Base-by-base conservation (phyloP, 2,113 vertebrate species). In the Neolamprologus modestus region DNA sequence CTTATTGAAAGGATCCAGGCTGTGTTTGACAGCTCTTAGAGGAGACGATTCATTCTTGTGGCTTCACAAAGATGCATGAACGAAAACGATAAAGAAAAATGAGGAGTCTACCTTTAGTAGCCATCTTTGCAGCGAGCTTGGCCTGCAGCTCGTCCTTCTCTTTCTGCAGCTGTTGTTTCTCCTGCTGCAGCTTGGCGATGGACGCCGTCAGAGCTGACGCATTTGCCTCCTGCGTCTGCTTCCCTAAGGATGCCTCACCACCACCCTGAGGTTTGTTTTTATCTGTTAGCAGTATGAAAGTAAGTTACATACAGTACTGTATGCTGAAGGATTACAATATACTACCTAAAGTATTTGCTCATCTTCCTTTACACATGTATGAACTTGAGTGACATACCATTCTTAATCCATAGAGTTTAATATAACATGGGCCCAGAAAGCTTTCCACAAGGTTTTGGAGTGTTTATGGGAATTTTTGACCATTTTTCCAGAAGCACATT, bases 71-170 rank as follows among this genome's bases (percentile, higher is more conserved):
- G 24, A 76, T 3, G 40, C 14, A 0, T 3, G 40, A 47, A 47
- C 0, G 9, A 76, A 47, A 17, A 47, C 1, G 11, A 11, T 17
- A 3, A 76, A 28, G 24, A 28, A 3, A 47, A 76, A 47, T 4
- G 3, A 78, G 16, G 9, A 3, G 5, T 21, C 4, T 53, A 92
- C 93, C 91, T 86, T 84, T 88, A 2, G 90, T 83, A 47, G 55
- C 12, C 5, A 2, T 3, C 57, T 9, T 61, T 55, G 26, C 8
- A 2, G 52, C 9, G 42, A 94, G 81, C 37, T 81, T 86, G 59
- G 7, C 42, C 71, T 47, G 89, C 50, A 96, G 93, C 19, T 93
- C 83, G 0, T 78, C 85, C 28, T 81, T 94, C 54, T 94, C 92
- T 35, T 66, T 33, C 50, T 89, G 90, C 47, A 95, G 90, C 42